Base-by-base conservation (phyloP, 2,797 vertebrate species). In the Dromococcyx pavoninus region DNA sequence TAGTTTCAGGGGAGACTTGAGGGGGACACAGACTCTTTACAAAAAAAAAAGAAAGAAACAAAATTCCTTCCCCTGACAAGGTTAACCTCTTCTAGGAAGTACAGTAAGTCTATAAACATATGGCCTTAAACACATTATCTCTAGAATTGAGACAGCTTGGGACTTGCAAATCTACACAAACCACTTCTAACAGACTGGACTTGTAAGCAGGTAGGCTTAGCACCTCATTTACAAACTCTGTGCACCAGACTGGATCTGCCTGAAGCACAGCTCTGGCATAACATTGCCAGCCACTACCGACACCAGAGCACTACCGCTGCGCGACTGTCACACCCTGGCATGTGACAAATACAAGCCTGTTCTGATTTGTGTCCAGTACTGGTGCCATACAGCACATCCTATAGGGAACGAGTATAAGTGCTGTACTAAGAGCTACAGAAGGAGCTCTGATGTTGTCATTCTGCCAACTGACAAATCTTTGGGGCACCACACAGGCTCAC, bases 101-200 rank as follows among this genome's bases (percentile, higher is more conserved):
- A 91, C 54, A 70, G 50, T 71, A 88, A 88, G 39, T 88, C 85
- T 93, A 93, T 84, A 95, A 95, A 93, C 84, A 94, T 5, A 67
- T n/a, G 9, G 27, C 41, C 71, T 84, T 92, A 93, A 93, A 82
- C 43, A 87, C 46, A 51, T 88, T 87, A 93, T 71, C 81, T 58
- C 33, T 66, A 74, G 64, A 71, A 89, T 67, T 64, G 83, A 95
- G 60, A 85, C 56, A 85, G 81, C 78, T 92, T 74, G 90, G 37
- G 67, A 89, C 78, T 82, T 69, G 80, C 77, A 96, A 92, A 96
- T 92, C 88, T 74, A 74, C 61, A 89, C 43, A 86, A 73, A 87
- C 84, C 23, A 74, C 53, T 77, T 50, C 88, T 89, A 64, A 67
- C n/a, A 94, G 92, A 89, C 62, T 15, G n/a, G 81, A 74, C 69